Percentiles rank a stretch among this genome's conserved stretches.
phyloP scores from a whole-genome alignment of 2,797 vertebrate genomes.

The Salarias fasciatus region DNA sequence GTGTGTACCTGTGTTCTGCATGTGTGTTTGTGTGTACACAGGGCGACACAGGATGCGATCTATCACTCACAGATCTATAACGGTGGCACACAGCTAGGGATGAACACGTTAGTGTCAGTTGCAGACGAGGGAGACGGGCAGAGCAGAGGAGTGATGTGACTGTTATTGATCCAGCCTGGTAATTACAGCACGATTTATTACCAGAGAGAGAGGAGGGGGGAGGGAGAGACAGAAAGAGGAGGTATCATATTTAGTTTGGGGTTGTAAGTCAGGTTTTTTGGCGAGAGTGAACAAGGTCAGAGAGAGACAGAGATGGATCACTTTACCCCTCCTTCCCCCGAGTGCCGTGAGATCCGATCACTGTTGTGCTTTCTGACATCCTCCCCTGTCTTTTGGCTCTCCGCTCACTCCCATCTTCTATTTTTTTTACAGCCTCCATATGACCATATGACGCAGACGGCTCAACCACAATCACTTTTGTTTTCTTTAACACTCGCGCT shows the following conservation, averaged over 20 bases:
- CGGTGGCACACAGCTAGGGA: conserved; percentile 59
- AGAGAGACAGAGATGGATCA: conserved; percentile 72
- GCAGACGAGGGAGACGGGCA: conserved; percentile 61
- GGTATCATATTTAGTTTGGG: conserved; percentile 86
- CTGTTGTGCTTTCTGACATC: conserved; percentile 72
- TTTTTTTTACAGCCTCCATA: conserved; percentile 45
- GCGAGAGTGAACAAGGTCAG: conserved; percentile 84
- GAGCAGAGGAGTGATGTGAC: conserved; percentile 78
- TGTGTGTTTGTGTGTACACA: conserved; percentile 21
- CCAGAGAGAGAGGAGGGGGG: conserved; percentile 40
- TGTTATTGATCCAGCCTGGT: conserved; percentile 77
- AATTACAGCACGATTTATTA: conserved; percentile 83
- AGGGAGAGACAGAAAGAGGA: conserved; percentile 43
- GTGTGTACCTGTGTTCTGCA: conserved; percentile 49
- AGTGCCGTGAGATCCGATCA: conserved; percentile 79
- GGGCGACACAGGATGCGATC: conserved; percentile 57
- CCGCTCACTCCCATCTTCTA: conserved; percentile 25
- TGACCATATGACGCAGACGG: conserved; percentile 13
- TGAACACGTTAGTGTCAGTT: conserved; percentile 80
- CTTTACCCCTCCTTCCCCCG: conserved; percentile 73
- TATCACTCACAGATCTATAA: conserved; percentile 70
- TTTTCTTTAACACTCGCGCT: conserved; percentile 11
- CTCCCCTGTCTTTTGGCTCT: conserved; percentile 31
- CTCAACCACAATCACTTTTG: conserved; percentile 15
- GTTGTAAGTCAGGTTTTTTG: conserved; percentile 85